Conservation (phyloP, 2,888 invertebrate genomes). For the Alviniconcha strummeri region DNA sequence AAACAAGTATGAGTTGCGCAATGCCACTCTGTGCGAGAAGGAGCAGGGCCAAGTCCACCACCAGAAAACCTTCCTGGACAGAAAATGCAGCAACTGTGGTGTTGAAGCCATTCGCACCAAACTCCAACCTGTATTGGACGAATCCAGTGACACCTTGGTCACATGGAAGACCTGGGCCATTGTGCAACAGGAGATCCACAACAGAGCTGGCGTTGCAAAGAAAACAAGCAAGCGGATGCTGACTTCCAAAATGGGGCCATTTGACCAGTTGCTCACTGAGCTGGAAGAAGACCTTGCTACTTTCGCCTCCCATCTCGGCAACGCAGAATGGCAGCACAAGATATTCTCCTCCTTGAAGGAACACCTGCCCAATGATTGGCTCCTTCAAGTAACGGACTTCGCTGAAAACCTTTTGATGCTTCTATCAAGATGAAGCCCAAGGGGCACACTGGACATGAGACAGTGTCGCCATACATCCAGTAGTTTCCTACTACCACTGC, state of each 20-base stretch:
- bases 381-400: background rate
- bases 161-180: background rate
- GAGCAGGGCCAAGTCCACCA: background rate
- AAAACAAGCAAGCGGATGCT: background rate
- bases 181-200: background rate
- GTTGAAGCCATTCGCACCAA: background rate
- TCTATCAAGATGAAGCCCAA: constrained; percentile 25
- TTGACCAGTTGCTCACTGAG: constrained; percentile 10
- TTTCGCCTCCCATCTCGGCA: background rate
- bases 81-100: background rate
- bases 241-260: background rate
- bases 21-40: background rate
- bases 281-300: background rate
- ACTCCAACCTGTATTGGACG: background rate
- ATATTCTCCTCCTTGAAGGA: background rate
- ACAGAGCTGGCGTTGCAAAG: background rate
- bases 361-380: background rate
- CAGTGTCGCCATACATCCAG: constrained; percentile 20
- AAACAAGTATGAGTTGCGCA: background rate
- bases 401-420: constrained; percentile 5
- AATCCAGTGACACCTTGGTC: background rate
- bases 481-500: constrained; percentile 1
- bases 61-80: background rate
- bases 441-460: constrained; percentile 20
- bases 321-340: background rate